phyloP scores from a whole-genome alignment of 2,888 invertebrate genomes.

The Eupithecia pulchellata region DNA sequence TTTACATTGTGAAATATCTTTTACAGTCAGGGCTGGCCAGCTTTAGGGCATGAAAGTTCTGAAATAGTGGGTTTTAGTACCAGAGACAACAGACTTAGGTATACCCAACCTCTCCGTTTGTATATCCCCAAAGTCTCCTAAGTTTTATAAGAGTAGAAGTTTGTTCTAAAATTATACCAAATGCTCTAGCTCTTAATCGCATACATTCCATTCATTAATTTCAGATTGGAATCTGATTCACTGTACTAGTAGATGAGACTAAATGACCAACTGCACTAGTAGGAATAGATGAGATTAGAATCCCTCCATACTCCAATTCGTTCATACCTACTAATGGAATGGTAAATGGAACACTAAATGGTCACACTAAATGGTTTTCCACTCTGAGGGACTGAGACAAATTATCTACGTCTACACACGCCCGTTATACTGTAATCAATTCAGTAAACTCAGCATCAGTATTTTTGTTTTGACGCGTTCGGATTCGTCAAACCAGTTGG shows the following conservation, averaged over 20 bases:
- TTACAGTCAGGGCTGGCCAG: conserved; percentile 7
- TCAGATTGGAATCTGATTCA: neutral
- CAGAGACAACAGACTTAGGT: neutral
- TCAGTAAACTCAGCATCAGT: neutral
- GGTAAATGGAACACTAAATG: neutral
- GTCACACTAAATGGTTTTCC: too few relatives aligned
- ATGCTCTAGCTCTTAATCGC: neutral
- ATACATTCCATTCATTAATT: neutral
- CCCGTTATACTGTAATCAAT: neutral
- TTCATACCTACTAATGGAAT: too few relatives aligned
- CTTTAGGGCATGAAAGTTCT: neutral
- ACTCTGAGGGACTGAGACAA: too few relatives aligned
- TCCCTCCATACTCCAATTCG: neutral
- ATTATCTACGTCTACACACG: neutral
- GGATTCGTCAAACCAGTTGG: neutral
- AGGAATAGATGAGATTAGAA: neutral
- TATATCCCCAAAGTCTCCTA: neutral
- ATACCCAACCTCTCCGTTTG: neutral
- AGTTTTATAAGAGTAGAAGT: neutral
- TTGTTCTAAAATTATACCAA: neutral
- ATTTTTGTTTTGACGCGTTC: too few relatives aligned
- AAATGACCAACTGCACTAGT: neutral
- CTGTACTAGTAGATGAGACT: too few relatives aligned
- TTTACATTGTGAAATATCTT: conserved; percentile 13
- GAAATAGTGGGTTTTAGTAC: neutral